phyloP scores from a whole-genome alignment of 2,888 invertebrate species.

The Aleiodes testaceus region DNA sequence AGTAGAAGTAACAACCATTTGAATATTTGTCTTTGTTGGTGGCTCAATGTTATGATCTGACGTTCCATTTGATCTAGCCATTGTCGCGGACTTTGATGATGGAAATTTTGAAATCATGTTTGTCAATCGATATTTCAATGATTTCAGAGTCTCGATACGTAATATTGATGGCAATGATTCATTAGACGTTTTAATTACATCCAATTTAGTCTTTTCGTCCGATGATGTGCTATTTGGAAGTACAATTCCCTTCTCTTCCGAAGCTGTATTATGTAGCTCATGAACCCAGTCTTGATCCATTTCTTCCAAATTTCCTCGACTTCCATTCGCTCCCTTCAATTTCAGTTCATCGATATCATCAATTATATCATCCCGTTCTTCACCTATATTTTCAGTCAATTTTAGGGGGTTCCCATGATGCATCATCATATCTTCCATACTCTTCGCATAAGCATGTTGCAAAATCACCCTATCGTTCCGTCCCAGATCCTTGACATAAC shows the following conservation, averaged over 20 bases:
- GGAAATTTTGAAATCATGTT: conserved; percentile 53
- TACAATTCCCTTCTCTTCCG: neutral
- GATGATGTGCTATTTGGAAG: conserved; percentile 22
- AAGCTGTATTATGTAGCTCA: conserved; percentile 32
- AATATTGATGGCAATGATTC: conserved; percentile 37
- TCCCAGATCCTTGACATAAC: no score
- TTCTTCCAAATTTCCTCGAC: neutral
- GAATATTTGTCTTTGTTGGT: conserved; percentile 1
- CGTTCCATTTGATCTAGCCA: conserved; percentile 32
- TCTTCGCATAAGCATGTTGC: no score
- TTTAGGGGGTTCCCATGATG: no score
- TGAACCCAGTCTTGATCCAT: neutral
- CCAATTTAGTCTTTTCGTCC: conserved; percentile 9
- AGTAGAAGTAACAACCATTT: neutral
- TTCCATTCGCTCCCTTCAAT: neutral
- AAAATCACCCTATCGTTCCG: no score
- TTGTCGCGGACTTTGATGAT: conserved; percentile 47
- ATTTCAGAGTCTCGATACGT: conserved; percentile 49
- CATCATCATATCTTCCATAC: no score
- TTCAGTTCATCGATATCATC: neutral
- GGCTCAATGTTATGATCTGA: neutral
- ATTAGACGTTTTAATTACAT: neutral
- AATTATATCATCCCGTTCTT: no score
- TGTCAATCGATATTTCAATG: conserved; percentile 48
- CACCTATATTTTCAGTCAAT: no score